A percentile compares a stretch with the other conserved stretches of the same genome.
phyloP scores from a whole-genome alignment of 2,113 vertebrate genomes.

The Carassius auratus region DNA sequence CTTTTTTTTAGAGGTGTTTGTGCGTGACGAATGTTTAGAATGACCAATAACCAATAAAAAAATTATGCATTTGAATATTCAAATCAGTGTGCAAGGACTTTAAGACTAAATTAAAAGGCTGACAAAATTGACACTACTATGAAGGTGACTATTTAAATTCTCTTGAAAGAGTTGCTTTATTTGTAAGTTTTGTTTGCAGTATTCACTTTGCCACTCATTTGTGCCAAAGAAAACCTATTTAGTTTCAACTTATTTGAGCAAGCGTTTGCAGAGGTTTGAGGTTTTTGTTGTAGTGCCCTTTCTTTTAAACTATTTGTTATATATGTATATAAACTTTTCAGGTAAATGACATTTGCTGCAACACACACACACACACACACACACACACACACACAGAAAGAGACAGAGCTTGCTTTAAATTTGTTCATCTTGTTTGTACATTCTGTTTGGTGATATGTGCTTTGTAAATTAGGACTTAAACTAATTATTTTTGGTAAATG shows the following conservation, averaged over 20 bases:
- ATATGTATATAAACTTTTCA: too few species aligned
- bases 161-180: neutral
- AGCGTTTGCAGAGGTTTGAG: neutral
- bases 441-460: slow-evolving; percentile 2
- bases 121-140: neutral
- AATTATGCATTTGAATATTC: too few species aligned
- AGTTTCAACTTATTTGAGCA: neutral
- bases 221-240: neutral
- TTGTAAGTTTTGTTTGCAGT: neutral
- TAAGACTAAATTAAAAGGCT: too few species aligned
- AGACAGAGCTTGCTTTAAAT: neutral
- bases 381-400: too few species aligned
- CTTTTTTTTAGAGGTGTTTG: too few species aligned
- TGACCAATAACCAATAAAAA: too few species aligned
- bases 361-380: too few species aligned
- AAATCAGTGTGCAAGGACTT: too few species aligned
- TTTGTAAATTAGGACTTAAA: neutral
- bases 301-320: too few species aligned
- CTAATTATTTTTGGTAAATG: neutral
- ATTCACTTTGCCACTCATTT: neutral
- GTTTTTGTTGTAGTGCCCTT: too few species aligned
- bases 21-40: too few species aligned
- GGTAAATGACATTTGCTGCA: neutral
- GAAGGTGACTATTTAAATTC: neutral
- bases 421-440: neutral